Evolutionary conservation across 2,888 invertebrate genomes (phyloP), one percentile per base, ranked within the genome.

Genomic region (Lasioglossum zephyrum): DNA sequence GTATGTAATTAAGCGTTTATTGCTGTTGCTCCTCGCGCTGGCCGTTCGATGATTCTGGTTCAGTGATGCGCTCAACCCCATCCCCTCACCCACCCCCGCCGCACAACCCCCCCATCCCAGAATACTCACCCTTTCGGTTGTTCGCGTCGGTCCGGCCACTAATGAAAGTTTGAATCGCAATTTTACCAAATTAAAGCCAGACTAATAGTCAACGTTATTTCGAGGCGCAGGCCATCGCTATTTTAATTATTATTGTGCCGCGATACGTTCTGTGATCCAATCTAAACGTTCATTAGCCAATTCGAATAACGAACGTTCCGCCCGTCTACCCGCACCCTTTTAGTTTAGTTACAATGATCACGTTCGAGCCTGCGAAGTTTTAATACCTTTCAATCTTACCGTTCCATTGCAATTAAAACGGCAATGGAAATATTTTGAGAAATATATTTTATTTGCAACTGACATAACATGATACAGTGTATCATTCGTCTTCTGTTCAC

Each of bases 1-100:
- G 85, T 86, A 84, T 86, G 91, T 91, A 90, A 90, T 90, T 90
- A 91, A 90, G 89, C 91, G 88, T 89, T 90, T 90, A 91, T 90
- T 90, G 90, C 91, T 81, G 86, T 82, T 82, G 70, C 85, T 83
- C 69, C 82, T 73, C 81, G 83, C 77, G 75, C 74, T 77, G 77
- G 79, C 26, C 81, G 81, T 73, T 80, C 87, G 87, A 90, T 89
- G 84, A 89, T 86, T 85, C 83, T 53, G 79, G 81, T 81, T 76
- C 88, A 73, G 69, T 88, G 88, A 90, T 81, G 89, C 88, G 82
- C 86, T 60, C 81, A 47, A 22, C 57, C 49, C 78, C 79, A n/a
- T 57, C 63, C 63, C 13, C 60, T 6, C 0, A 0, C 2, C 16
- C 16, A 18, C 31, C 63, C 31, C 2, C 18, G 16, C 63, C 57